Evolutionary conservation across 2,888 invertebrate species (phyloP).

Genomic region (Lypha dubia): DNA sequence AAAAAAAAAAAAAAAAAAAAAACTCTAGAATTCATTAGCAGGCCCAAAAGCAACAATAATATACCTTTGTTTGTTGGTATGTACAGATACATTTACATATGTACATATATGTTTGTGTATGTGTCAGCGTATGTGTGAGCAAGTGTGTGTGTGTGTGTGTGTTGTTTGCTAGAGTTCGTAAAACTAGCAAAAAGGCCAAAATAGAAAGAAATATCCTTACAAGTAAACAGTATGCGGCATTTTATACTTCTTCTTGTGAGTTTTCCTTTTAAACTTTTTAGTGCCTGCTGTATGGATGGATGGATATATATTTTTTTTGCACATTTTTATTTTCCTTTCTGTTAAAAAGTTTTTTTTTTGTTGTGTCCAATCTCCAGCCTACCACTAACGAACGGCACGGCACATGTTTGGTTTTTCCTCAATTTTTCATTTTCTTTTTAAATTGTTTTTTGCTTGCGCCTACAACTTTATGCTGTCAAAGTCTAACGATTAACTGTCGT

Average conservation of each 20-base stretch:
- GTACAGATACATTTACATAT: too few relatives aligned
- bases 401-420: conserved; percentile 34
- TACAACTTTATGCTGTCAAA: conserved; percentile 71
- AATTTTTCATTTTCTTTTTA: conserved; percentile 2
- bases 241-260: conserved; percentile 55
- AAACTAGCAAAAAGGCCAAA: conserved; percentile 34
- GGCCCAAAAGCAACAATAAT: conserved; percentile 52
- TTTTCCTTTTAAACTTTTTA: conserved; percentile 27
- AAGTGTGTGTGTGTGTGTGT: conserved; percentile 6
- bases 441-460: conserved; percentile 62
- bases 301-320: too few relatives aligned
- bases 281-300: not conserved
- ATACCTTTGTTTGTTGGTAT: not conserved
- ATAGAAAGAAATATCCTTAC: conserved; percentile 29
- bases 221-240: conserved; percentile 69
- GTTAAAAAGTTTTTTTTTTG: conserved; percentile 37
- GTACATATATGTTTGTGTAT: too few relatives aligned
- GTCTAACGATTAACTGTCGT: conserved; percentile 73
- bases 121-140: too few relatives aligned
- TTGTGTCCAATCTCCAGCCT: conserved; percentile 68
- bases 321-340: conserved; percentile 37
- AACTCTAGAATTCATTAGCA: conserved; percentile 42
- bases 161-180: conserved; percentile 22
- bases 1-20: too few relatives aligned
- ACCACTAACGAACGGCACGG: conserved; percentile 43